These are phyloP conservation scores for Manis javanica DNA, from an alignment of 2,797 vertebrate genomes.

Conservation along the genomic window DNA sequence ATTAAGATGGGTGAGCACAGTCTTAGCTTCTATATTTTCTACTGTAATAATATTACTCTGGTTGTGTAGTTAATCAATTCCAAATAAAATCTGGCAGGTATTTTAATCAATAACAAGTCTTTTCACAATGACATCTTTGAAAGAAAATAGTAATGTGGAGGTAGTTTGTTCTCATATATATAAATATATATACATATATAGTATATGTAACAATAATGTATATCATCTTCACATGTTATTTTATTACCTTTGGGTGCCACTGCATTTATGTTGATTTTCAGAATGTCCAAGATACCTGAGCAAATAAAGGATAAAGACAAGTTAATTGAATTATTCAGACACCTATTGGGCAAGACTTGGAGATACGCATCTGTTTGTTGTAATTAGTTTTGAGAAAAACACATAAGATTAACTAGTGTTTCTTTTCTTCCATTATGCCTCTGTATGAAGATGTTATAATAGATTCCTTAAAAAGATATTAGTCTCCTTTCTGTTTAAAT, in stretches of 20 bases:
- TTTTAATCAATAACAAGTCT: neutral
- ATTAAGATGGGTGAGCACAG: neutral
- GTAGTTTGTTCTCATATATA: neutral
- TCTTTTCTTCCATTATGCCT: neutral
- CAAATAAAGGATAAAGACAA: neutral
- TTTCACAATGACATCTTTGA: neutral
- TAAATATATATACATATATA: neutral
- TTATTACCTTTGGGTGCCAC: neutral
- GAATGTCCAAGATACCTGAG: neutral
- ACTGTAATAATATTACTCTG: neutral
- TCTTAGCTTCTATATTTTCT: neutral
- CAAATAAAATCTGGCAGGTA: neutral
- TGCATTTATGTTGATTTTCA: neutral
- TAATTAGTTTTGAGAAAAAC: neutral
- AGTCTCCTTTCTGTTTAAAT: neutral
- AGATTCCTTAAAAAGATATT: neutral
- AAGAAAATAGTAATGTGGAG: neutral
- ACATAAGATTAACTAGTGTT: neutral
- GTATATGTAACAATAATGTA: neutral
- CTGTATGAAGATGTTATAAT: neutral
- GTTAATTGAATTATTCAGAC: neutral
- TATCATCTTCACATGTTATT: neutral
- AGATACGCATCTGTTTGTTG: neutral
- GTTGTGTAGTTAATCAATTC: neutral
- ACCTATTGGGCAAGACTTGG: neutral